phyloP scores from a whole-genome alignment of 2,113 vertebrate species.

The Rhabdomys dilectus region DNA sequence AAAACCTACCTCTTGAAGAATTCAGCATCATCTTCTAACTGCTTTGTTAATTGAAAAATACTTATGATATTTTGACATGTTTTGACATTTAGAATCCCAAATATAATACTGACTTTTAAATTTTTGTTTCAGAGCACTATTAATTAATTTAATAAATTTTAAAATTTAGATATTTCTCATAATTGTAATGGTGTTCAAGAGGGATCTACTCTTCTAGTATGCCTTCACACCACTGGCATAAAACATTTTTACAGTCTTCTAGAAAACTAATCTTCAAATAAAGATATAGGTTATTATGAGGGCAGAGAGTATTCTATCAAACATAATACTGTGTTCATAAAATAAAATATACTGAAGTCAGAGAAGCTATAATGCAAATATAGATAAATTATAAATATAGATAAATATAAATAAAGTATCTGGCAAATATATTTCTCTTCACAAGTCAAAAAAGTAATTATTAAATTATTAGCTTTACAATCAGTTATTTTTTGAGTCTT shows the following conservation, averaged over 20 bases:
- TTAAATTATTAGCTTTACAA: conserved; percentile 20
- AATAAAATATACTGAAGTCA: neutral
- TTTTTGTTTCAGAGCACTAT: neutral
- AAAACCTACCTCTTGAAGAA: too few relatives aligned
- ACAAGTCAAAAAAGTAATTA: conserved; percentile 48
- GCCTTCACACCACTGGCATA: neutral
- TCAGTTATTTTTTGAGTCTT: conserved; percentile 22
- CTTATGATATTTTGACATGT: too few relatives aligned
- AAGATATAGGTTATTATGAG: neutral
- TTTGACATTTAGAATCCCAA: neutral
- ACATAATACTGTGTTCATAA: neutral
- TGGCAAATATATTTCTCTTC: neutral
- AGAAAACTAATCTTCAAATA: neutral
- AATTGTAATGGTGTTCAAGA: neutral
- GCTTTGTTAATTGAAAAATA: neutral
- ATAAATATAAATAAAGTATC: too few relatives aligned
- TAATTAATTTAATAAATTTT: neutral
- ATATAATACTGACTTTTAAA: neutral
- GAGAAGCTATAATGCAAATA: neutral
- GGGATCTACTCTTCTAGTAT: neutral
- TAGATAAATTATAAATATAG: too few relatives aligned
- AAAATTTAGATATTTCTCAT: neutral
- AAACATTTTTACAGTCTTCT: neutral
- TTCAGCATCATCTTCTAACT: neutral
- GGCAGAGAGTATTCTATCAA: neutral